These are phyloP conservation scores for Paralichthys olivaceus DNA, from an alignment of 2,113 vertebrate genomes.

Conservation along the genomic window DNA sequence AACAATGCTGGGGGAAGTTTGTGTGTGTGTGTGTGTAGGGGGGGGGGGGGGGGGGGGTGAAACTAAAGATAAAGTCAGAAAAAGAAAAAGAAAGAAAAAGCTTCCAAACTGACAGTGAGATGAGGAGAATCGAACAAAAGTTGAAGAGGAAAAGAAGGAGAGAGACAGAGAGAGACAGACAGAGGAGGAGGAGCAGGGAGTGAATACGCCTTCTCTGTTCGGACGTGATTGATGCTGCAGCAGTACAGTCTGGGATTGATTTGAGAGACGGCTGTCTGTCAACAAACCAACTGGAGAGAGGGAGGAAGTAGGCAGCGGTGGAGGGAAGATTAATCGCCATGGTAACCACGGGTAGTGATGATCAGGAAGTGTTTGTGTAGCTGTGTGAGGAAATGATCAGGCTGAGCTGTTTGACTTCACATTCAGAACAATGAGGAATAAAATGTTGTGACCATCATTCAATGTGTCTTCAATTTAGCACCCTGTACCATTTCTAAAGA, in stretches of 20 bases:
- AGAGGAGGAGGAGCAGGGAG: neutral
- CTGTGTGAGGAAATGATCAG: neutral
- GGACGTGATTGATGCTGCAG: slow-evolving; percentile 55
- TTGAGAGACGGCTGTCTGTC: slow-evolving; percentile 56
- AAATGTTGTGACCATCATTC: neutral
- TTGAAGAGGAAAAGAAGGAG: slow-evolving; percentile 10
- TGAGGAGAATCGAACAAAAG: neutral
- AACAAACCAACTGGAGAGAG: slow-evolving; percentile 41
- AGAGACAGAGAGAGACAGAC: neutral
- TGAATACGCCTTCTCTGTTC: slow-evolving; percentile 6
- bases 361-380: slow-evolving; percentile 29
- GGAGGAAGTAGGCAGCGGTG: slow-evolving; percentile 25
- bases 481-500: neutral
- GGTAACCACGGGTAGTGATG: slow-evolving; percentile 44
- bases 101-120: too few species aligned
- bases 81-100: too few species aligned
- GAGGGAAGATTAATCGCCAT: slow-evolving; percentile 47
- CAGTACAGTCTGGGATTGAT: slow-evolving; percentile 57
- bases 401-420: too few species aligned
- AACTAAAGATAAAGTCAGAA: too few species aligned
- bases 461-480: neutral
- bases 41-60: too few species aligned
- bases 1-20: too few species aligned
- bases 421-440: too few species aligned
- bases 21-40: too few species aligned